These are phyloP conservation scores for Drosophila novamexicana DNA, from an alignment of 1,140 invertebrate genomes.

Conservation along the genomic window DNA sequence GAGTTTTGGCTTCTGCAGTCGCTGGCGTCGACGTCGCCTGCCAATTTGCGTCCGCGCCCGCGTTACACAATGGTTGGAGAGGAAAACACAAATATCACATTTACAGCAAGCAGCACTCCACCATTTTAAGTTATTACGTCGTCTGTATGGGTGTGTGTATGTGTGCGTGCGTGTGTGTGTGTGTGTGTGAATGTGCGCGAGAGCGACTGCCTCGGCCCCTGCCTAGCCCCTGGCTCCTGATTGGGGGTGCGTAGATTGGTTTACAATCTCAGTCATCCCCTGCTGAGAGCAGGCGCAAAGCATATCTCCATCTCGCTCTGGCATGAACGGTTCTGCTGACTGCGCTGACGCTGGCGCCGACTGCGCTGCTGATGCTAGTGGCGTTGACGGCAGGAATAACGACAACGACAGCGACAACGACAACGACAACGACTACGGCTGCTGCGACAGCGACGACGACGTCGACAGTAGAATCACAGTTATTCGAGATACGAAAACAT, in stretches of 20 bases:
- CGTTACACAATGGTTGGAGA: slow-evolving; percentile 48
- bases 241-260: slow-evolving; percentile 70
- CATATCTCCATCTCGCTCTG: slow-evolving; percentile 40
- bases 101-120: slow-evolving; percentile 74
- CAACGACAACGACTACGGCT: background rate
- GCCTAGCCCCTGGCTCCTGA: slow-evolving; percentile 3
- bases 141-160: slow-evolving; percentile 15
- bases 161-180: slow-evolving; percentile 10
- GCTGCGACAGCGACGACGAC: slow-evolving; percentile 25
- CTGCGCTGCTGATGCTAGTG: background rate
- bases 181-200: slow-evolving; percentile 1
- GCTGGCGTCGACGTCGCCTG: slow-evolving; percentile 46
- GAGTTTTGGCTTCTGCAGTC: slow-evolving; percentile 75
- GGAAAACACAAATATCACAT: slow-evolving; percentile 82
- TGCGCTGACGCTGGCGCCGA: slow-evolving; percentile 12
- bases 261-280: slow-evolving; percentile 76
- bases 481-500: slow-evolving; percentile 84
- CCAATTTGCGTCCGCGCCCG: slow-evolving; percentile 59
- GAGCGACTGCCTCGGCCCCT: background rate
- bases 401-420: slow-evolving; percentile 6
- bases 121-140: slow-evolving; percentile 71
- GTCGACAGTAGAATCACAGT: slow-evolving; percentile 76
- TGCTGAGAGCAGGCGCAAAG: slow-evolving; percentile 26
- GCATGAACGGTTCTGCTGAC: slow-evolving; percentile 12
- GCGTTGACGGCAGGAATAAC: slow-evolving; percentile 1